Percentiles rank a stretch among this genome's conserved stretches.
These are phyloP conservation scores for Sciurus niger DNA, from an alignment of 2,113 vertebrate species.

Conservation along the genomic window DNA sequence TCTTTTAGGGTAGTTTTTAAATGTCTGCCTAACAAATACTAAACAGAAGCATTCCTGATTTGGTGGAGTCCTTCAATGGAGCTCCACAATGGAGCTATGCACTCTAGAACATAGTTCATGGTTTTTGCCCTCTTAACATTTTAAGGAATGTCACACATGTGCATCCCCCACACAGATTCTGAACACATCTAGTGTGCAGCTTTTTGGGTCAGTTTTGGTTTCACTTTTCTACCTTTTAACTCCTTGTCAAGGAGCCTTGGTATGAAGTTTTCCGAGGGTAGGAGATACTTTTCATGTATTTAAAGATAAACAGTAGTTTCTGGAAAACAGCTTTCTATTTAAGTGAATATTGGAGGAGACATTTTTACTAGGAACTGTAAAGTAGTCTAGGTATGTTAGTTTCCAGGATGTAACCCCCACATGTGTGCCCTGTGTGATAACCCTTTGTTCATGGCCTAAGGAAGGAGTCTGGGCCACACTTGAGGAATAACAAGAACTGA, in stretches of 20 bases:
- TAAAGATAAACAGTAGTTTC: neutral
- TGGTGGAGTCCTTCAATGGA: neutral
- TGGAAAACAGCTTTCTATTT: neutral
- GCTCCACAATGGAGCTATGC: neutral
- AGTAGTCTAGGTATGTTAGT: neutral
- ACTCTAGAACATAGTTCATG: neutral
- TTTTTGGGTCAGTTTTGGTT: constrained; percentile 66
- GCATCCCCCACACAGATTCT: neutral
- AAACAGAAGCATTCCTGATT: constrained; percentile 23
- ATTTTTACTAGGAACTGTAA: neutral
- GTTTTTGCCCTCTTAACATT: constrained; percentile 36
- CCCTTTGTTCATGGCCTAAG: neutral
- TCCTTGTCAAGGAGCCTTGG: neutral
- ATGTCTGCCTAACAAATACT: neutral
- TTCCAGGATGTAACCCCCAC: neutral
- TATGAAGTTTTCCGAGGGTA: neutral
- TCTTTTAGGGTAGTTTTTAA: neutral
- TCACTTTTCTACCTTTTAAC: constrained; percentile 31
- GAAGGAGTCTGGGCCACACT: neutral
- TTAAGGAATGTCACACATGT: constrained; percentile 54
- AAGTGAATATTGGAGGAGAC: neutral
- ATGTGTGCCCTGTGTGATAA: neutral
- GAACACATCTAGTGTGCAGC: neutral
- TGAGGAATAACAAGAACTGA: neutral
- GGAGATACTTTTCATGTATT: neutral